phyloP scores from a whole-genome alignment of 2,888 invertebrate species.

The Anorthoa munda region DNA sequence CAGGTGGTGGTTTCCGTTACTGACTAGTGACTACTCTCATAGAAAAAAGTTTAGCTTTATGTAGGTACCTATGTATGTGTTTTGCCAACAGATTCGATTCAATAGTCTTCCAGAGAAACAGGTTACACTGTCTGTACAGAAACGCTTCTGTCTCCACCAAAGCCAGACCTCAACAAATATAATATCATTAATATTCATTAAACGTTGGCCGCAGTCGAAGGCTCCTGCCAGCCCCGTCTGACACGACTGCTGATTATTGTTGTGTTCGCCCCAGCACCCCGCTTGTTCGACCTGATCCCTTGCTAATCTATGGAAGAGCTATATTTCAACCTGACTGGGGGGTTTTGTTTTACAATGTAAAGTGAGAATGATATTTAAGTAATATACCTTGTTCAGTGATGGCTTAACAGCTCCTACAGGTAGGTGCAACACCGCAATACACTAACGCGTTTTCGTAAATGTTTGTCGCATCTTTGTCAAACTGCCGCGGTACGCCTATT shows the following conservation, averaged over 20 bases:
- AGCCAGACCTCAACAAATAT: conserved; percentile 56
- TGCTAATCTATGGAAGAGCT: conserved; percentile 48
- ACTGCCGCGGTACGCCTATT: too few species aligned
- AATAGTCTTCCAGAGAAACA: neutral
- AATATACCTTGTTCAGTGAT: neutral
- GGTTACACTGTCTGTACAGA: neutral
- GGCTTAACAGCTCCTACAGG: too few species aligned
- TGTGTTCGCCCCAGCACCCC: conserved; percentile 47
- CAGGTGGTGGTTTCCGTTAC: too few species aligned
- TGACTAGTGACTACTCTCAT: too few species aligned
- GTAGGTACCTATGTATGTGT: too few species aligned
- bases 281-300: conserved; percentile 57
- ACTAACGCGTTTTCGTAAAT: too few species aligned
- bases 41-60: too few species aligned
- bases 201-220: conserved; percentile 49
- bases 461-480: too few species aligned
- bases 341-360: conserved; percentile 27
- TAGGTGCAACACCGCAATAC: too few species aligned
- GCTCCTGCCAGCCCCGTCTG: conserved; percentile 39
- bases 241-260: conserved; percentile 62
- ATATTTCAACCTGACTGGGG: conserved; percentile 38
- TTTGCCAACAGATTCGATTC: neutral
- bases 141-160: conserved; percentile 31
- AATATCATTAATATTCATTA: conserved; percentile 70
- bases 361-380: neutral